A percentile compares a stretch with the other conserved stretches of the same genome.
phyloP scores from a whole-genome alignment of 2,888 invertebrate species.

The Cephus pygmeus region DNA sequence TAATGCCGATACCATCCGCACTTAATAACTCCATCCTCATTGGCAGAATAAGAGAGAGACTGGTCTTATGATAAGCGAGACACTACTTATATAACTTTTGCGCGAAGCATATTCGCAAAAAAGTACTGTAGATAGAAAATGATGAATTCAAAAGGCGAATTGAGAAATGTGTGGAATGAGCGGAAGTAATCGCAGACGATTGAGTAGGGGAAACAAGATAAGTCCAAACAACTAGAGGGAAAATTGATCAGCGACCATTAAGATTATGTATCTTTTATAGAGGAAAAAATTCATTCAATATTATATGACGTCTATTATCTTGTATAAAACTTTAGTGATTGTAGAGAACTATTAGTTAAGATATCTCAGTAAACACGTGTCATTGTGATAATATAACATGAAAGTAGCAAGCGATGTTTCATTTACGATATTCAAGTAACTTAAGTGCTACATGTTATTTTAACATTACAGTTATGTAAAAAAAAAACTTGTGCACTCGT shows the following conservation, averaged over 20 bases:
- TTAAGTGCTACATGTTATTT: too few species aligned
- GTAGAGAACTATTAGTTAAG: too few species aligned
- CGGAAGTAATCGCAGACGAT: neutral
- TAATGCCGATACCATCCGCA: conserved; percentile 10
- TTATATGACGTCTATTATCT: neutral
- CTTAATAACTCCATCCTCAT: neutral
- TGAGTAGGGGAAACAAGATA: neutral
- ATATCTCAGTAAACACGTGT: too few species aligned
- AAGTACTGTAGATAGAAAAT: neutral
- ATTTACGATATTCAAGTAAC: too few species aligned
- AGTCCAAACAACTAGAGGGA: neutral
- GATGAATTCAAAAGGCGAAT: neutral
- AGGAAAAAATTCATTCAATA: neutral
- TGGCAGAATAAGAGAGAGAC: neutral
- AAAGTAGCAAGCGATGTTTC: too few species aligned
- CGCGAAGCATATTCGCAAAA: neutral
- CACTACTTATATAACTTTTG: neutral
- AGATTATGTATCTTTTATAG: neutral
- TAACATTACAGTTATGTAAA: too few species aligned
- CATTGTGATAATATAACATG: too few species aligned
- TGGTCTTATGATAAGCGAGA: neutral
- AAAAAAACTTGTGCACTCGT: too few species aligned
- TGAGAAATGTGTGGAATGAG: neutral
- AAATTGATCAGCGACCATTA: neutral
- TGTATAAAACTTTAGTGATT: neutral